Conservation (phyloP, 1,140 invertebrate species). For the Zophobas morio region DNA sequence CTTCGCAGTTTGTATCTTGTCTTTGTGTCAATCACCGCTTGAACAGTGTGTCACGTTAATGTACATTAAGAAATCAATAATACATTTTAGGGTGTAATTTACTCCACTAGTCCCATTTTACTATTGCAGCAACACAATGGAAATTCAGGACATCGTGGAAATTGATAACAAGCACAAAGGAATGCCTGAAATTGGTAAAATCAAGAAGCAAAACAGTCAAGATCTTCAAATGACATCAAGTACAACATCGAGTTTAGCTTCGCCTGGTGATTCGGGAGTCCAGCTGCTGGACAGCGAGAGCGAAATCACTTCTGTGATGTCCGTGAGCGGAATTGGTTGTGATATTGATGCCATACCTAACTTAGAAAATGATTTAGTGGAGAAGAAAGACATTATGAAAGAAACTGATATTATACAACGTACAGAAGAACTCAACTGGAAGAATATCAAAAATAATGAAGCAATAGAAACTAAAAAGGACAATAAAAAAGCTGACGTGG, state of each 20-base stretch:
- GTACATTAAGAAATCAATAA: constrained; percentile 38
- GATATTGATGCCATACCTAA: constrained; percentile 60
- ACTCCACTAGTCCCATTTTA: constrained; percentile 12
- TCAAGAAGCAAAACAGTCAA: constrained; percentile 21
- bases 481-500: constrained; percentile 59
- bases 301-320: constrained; percentile 70
- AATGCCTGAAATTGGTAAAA: background rate
- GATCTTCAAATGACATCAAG: constrained; percentile 64
- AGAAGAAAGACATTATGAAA: constrained; percentile 37
- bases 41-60: constrained; percentile 6
- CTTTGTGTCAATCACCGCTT: background rate
- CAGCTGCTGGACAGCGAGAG: constrained; percentile 72
- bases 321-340: constrained; percentile 67
- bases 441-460: constrained; percentile 26
- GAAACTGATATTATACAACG: constrained; percentile 17
- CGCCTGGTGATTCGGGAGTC: constrained; percentile 70
- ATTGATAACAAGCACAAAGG: constrained; percentile 18
- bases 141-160: constrained; percentile 29
- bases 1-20: background rate
- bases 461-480: constrained; percentile 35
- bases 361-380: constrained; percentile 40
- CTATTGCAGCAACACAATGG: constrained; percentile 25
- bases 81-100: constrained; percentile 27
- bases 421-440: constrained; percentile 10
- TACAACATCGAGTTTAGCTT: constrained; percentile 64